phyloP scores from a whole-genome alignment of 1,140 invertebrate genomes.

The Metopolophium dirhodum region DNA sequence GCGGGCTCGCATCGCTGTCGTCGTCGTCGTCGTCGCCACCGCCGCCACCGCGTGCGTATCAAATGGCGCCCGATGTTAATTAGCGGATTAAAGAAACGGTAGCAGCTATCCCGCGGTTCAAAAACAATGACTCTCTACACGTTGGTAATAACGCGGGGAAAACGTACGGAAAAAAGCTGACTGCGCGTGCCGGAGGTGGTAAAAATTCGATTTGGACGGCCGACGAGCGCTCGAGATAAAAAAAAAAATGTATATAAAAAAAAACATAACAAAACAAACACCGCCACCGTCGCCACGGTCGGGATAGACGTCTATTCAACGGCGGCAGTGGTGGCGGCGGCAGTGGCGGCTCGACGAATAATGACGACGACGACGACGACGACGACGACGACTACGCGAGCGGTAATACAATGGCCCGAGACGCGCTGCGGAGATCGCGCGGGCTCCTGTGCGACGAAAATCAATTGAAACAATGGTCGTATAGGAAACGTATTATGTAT shows the following conservation, averaged over 20 bases:
- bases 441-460: slow-evolving; percentile 53
- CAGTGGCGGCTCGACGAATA: slow-evolving; percentile 18
- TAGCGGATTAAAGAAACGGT: slow-evolving; percentile 57
- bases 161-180: slow-evolving; percentile 26
- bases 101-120: slow-evolving; percentile 49
- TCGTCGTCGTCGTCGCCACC: not conserved
- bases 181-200: slow-evolving; percentile 51
- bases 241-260: not conserved
- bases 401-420: slow-evolving; percentile 16
- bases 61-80: slow-evolving; percentile 55
- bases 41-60: not conserved
- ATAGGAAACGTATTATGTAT: slow-evolving; percentile 28
- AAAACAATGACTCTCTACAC: slow-evolving; percentile 38
- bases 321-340: not conserved
- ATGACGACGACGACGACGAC: not conserved
- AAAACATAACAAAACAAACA: slow-evolving; percentile 51
- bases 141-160: not conserved
- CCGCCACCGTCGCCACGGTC: slow-evolving; percentile 12
- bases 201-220: slow-evolving; percentile 56
- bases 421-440: slow-evolving; percentile 2
- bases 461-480: slow-evolving; percentile 51
- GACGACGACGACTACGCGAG: not conserved
- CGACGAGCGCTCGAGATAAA: not conserved
- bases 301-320: slow-evolving; percentile 25
- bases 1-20: not conserved